Conservation (phyloP, 2,113 vertebrate species). For the Rhinichthys klamathensis region DNA sequence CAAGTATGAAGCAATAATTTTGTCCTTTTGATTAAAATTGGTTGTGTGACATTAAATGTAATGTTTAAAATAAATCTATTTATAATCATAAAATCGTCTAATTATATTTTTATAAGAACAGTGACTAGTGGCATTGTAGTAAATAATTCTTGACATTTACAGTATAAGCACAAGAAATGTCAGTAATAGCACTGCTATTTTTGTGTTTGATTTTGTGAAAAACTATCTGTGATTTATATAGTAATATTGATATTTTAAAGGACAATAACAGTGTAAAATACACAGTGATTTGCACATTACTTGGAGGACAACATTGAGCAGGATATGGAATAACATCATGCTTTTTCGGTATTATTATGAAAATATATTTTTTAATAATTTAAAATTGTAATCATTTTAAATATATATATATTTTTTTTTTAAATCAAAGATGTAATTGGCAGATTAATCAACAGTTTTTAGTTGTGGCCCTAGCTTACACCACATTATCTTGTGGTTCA, state of each 20-base stretch:
- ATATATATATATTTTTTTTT: too few species aligned
- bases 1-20: not conserved
- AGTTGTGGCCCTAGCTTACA: not conserved
- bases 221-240: not conserved
- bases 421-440: not conserved
- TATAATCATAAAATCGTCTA: not conserved
- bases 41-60: not conserved
- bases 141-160: not conserved
- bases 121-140: not conserved
- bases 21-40: not conserved
- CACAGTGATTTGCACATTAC: not conserved
- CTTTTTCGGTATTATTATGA: not conserved
- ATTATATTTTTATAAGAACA: not conserved
- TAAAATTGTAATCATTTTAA: too few species aligned
- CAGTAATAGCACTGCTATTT: not conserved
- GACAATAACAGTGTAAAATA: not conserved
- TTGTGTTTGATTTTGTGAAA: too few species aligned
- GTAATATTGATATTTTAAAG: not conserved
- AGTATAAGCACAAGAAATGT: not conserved
- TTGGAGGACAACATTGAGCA: not conserved
- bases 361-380: not conserved
- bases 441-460: not conserved
- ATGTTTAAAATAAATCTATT: not conserved
- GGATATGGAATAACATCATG: not conserved
- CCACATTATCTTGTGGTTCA: slow-evolving; percentile 5